Evolutionary conservation across 2,888 invertebrate species (phyloP), one percentile per base, ranked within the genome.

Genomic region (Cremastobaeus sp.): DNA sequence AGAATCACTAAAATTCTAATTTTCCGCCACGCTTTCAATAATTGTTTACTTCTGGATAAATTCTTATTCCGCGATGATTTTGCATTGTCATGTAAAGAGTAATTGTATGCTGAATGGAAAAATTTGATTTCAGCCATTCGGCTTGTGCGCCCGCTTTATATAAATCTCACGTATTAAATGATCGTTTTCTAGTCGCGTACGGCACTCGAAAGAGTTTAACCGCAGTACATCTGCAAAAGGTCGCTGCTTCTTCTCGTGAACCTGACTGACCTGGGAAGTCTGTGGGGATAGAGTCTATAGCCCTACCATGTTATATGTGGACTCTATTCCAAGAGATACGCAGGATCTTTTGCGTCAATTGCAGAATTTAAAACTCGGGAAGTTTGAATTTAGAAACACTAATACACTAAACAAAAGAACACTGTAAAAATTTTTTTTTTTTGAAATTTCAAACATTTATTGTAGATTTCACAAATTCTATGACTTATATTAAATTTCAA

Each of bases 281-380:
- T 55, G 14, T 17, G 2, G 32, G 68, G 68, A 68, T 48, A 50
- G 43, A 6, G 15, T 9, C 39, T 34, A 8, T 14, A 25, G 14
- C 35, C 14, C 34, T 21, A 2, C 11, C 11, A 15, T 21, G 60
- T 55, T 57, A 57, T 55, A 50, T 17, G 14, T 48, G 15, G 8
- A 54, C 43, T n/a, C 14, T 20, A 17, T 54, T 18, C 50, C 35
- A 5, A 43, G 64, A 57, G 35, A 50, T 50, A n/a, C 55, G 50
- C 39, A 50, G 64, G 43, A 39, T 57, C 50, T 50, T 64, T 57
- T 57, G 57, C 64, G 64, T 71, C 64, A 71, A 48, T 32, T 48
- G 9, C 17, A 55, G 64, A 64, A 57, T 64, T 48, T 70, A 55
- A 70, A 62, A n/a, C n/a, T n/a, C n/a, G n/a, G n/a, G n/a, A n/a